Base-by-base conservation (phyloP, 2,888 invertebrate species). In the Tetanocera ferruginea region DNA sequence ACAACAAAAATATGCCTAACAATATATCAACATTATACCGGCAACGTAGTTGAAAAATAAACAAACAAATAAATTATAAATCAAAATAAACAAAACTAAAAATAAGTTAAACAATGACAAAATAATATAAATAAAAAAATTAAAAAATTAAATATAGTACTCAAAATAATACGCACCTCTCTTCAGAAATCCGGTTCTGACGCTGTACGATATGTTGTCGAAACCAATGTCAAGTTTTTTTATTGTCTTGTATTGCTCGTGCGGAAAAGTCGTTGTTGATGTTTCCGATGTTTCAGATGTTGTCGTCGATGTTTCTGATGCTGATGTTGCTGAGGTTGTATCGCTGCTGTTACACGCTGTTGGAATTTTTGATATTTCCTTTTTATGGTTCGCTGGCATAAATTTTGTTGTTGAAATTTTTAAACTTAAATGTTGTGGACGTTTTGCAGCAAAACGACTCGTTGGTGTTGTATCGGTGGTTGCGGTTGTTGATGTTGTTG, bases 161-260 rank as follows among this genome's bases (percentile, higher is more conserved):
- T 43, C 14, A 3, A 37, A 43, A 43, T 9, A 49, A n/a, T 76
- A 82, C 87, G 84, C 76, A 89, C 89, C 87, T 82, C 84, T 85
- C 78, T 83, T 86, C 49, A 89, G 84, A 77, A 88, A 83, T 43
- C 89, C 90, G 52, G 85, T 82, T 74, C 83, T 87, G 5, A 80
- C 83, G 76, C 84, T 84, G 77, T 85, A 88, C 8, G 82, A 80
- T 52, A 89, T 83, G 81, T 89, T 86, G 9, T 88, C 84, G 80
- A 89, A 89, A 34, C 86, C 86, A 43, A 89, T 86, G 77, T 88
- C 85, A 43, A 89, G 79, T 75, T 84, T 85, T 76, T 88, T 87
- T 73, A 84, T 83, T 77, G 84, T 81, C 75, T 82, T 85, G 77
- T 84, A 83, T 69, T 87, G 83, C 75, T 88, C 87, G 72, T 84